Conservation (phyloP, 1,140 invertebrate species). For the Drosophila insularis region DNA sequence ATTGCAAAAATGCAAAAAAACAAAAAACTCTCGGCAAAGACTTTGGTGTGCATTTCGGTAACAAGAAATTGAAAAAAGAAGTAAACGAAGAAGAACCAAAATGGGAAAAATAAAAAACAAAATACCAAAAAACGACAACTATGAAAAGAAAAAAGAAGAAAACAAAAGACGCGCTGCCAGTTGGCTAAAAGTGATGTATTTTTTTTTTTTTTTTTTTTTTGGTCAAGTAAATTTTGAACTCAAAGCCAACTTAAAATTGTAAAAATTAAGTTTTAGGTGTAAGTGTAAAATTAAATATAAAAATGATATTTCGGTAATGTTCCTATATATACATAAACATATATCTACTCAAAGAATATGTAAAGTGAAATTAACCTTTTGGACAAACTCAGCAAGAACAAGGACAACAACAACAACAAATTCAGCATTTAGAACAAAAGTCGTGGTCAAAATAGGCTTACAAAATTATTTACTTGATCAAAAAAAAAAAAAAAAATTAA, state of each 20-base stretch:
- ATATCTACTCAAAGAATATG: conserved; percentile 40
- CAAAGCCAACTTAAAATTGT: conserved; percentile 33
- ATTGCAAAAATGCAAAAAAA: conserved; percentile 44
- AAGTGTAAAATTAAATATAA: conserved; percentile 80
- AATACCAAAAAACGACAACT: conserved; percentile 35
- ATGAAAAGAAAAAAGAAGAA: not conserved
- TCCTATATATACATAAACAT: conserved; percentile 74
- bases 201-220: conserved; percentile 22
- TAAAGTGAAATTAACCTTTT: conserved; percentile 62
- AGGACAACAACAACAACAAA: not conserved
- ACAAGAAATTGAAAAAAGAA: conserved; percentile 36
- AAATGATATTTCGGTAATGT: conserved; percentile 81
- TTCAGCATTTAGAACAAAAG: not conserved
- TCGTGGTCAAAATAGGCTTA: conserved; percentile 7
- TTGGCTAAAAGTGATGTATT: conserved; percentile 18
- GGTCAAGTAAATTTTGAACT: conserved; percentile 28
- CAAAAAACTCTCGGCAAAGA: conserved; percentile 68
- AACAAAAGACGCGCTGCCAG: conserved; percentile 59
- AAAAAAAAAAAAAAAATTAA: not conserved
- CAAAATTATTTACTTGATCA: not conserved
- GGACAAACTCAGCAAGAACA: conserved; percentile 8
- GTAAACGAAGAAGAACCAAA: conserved; percentile 22
- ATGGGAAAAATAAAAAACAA: conserved; percentile 31
- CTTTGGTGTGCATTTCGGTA: conserved; percentile 76
- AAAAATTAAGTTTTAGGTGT: conserved; percentile 63